Evolutionary conservation across 2,797 vertebrate genomes (phyloP), one percentile per base, ranked within the genome.

Genomic region (Buphagus erythrorhynchus): DNA sequence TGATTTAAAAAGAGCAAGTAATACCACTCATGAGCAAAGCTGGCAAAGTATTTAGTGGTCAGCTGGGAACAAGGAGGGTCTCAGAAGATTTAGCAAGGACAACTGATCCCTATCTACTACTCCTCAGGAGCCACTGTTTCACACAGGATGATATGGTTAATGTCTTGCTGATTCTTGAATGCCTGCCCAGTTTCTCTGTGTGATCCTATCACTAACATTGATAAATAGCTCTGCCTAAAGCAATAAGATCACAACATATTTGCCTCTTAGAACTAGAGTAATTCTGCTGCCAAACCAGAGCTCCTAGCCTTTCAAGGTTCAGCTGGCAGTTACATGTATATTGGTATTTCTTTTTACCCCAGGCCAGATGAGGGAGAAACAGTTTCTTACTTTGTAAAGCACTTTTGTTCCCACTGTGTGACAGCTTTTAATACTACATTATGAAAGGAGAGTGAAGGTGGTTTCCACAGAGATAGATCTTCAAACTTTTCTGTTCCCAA

Each of bases 211-310:
- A 81, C 85, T 78, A 93, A 69, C 5, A 0, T 25, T 91, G 94
- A 96, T 91, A 96, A 95, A 93, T 83, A 88, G 59, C 35, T 74
- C 84, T 94, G 93, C 94, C 86, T 93, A 87, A 86, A 93, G 90
- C 92, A 86, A 46, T 87, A 94, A 80, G 88, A 43, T 54, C 89
- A 78, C 82, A 94, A 81, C 79, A 46, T 83, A 87, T 94, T 91
- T 85, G 58, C 86, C 91, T 79, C 62, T 91, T 95, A 93, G 90
- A 95, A 87, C 72, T 36, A 66, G 66, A 93, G 63, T 69, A 72
- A 94, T 96, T 94, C 68, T 93, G 68, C 88, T 95, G 88, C 90
- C 93, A 97, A 77, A 86, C 10, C 35, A 74, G 73, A 45, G 81
- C 88, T 94, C 68, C 72, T n/a, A 88, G 75, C 78, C n/a, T 88